A percentile compares a stretch with the other conserved stretches of the same genome.
These are phyloP conservation scores for Cebus imitator DNA, from an alignment of 2,113 vertebrate genomes.

Conservation along the genomic window DNA sequence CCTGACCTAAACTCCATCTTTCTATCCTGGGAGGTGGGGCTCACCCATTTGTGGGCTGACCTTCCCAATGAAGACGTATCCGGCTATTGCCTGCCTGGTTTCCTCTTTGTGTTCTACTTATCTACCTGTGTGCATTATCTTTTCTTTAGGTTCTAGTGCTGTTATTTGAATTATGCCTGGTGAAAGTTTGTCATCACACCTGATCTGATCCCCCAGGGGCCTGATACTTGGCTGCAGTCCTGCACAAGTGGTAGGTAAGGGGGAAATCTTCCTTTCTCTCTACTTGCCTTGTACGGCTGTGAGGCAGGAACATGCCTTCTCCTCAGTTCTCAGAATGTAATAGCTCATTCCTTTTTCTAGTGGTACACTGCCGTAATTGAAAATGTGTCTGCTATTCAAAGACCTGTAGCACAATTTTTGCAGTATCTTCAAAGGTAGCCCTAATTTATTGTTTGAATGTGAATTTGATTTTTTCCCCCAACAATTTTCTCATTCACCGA, in stretches of 20 bases:
- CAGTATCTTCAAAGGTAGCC: neutral
- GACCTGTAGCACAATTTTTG: neutral
- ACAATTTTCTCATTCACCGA: neutral
- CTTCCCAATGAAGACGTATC: neutral
- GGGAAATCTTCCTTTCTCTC: neutral
- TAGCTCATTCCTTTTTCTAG: neutral
- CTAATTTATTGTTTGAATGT: neutral
- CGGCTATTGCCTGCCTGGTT: neutral
- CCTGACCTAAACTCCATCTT: neutral
- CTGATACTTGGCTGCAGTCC: neutral
- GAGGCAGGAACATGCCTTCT: neutral
- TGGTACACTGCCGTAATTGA: neutral
- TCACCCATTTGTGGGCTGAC: neutral
- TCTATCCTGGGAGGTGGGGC: neutral
- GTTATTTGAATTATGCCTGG: neutral
- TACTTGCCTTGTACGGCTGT: neutral
- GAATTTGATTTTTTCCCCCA: neutral
- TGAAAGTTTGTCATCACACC: neutral
- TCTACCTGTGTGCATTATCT: neutral
- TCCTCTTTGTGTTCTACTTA: neutral
- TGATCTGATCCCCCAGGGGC: neutral
- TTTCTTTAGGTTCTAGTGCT: neutral
- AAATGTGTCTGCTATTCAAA: neutral
- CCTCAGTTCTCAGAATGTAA: neutral
- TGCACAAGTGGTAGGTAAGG: neutral